phyloP scores from a whole-genome alignment of 2,888 invertebrate species.

The Phasia obesa region DNA sequence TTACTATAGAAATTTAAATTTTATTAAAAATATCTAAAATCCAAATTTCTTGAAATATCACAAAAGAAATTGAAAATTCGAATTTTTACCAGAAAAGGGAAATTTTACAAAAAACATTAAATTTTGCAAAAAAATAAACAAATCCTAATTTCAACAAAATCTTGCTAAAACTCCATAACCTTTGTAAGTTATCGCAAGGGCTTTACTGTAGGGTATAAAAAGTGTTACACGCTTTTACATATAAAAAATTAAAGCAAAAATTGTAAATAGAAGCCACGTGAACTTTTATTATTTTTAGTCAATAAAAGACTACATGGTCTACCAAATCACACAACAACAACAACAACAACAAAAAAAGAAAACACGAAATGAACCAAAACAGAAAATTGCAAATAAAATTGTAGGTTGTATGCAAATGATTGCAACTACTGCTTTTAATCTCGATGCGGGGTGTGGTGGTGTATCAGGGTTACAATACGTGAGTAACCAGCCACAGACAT shows the following conservation, averaged over 20 bases:
- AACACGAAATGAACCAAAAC: slow-evolving; percentile 33
- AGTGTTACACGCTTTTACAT: no score
- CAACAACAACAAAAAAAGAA: not conserved
- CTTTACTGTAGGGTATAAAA: no score
- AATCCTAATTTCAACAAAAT: no score
- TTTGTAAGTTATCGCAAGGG: no score
- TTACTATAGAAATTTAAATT: no score
- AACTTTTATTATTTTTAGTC: slow-evolving; percentile 41
- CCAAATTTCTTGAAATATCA: no score
- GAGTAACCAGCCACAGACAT: slow-evolving; percentile 31
- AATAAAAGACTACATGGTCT: slow-evolving; percentile 43
- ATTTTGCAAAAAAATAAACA: no score
- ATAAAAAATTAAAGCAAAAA: not conserved
- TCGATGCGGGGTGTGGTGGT: slow-evolving; percentile 46
- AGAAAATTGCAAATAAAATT: not conserved
- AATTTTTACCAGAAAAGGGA: no score
- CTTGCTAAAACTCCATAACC: no score
- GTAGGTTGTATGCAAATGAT: slow-evolving; percentile 66
- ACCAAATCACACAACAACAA: slow-evolving; percentile 15
- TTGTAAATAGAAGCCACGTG: slow-evolving; percentile 26
- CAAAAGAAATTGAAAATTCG: no score
- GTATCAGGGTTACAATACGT: slow-evolving; percentile 58
- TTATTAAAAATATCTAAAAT: no score
- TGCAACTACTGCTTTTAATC: slow-evolving; percentile 57
- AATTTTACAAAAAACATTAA: no score